phyloP scores from a whole-genome alignment of 2,113 vertebrate genomes.

The Heptranchias perlo region DNA sequence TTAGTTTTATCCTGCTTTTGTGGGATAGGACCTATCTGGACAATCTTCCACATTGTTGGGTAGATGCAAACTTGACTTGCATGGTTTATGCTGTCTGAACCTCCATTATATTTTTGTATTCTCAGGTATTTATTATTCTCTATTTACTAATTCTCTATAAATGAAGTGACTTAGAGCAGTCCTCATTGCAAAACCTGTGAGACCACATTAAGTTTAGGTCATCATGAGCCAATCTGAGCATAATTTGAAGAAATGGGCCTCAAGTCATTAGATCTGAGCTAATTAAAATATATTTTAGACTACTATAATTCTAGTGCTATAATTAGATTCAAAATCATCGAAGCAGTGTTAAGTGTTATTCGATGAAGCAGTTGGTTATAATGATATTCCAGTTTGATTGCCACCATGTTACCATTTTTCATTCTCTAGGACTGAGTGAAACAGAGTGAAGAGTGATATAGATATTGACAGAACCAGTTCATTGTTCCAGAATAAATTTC shows the following conservation, averaged over 20 bases:
- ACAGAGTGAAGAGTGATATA: neutral
- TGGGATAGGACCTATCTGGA: no score
- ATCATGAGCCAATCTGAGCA: neutral
- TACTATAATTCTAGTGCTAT: neutral
- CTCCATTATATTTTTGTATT: neutral
- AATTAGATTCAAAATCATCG: constrained; percentile 6
- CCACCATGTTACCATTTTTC: neutral
- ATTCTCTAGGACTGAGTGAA: neutral
- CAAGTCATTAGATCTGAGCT: neutral
- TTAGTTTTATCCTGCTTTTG: no score
- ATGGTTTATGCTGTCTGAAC: neutral
- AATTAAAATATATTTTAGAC: constrained; percentile 13
- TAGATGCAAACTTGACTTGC: neutral
- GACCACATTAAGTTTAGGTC: neutral
- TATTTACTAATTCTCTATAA: constrained; percentile 3
- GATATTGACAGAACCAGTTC: neutral
- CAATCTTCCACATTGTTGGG: no score
- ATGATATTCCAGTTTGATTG: neutral
- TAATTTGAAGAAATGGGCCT: neutral
- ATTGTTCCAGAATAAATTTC: constrained; percentile 30
- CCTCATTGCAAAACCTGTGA: neutral
- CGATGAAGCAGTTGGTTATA: constrained; percentile 20
- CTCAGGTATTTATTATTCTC: neutral
- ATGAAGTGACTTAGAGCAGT: neutral
- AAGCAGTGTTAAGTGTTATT: neutral